A percentile compares a stretch with the other conserved stretches of the same genome.
phyloP scores from a whole-genome alignment of 1,140 invertebrate species.

The Drosophila saltans region DNA sequence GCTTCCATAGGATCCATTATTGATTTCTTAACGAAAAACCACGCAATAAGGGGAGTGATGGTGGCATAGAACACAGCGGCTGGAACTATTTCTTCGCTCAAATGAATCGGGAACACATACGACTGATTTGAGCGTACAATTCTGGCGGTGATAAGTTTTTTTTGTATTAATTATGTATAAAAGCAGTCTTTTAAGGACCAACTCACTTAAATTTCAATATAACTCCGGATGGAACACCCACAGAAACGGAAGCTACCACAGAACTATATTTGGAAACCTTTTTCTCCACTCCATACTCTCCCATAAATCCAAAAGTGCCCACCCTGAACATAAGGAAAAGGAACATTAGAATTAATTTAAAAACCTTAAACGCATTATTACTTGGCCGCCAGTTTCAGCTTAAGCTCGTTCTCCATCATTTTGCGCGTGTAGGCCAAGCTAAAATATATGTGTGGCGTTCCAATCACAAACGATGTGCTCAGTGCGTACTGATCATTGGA shows the following conservation, averaged over 20 bases:
- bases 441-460: slow-evolving; percentile 91
- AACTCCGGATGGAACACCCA: slow-evolving; percentile 94
- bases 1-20: slow-evolving; percentile 94
- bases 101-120: slow-evolving; percentile 94
- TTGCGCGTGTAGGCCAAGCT: slow-evolving; percentile 90
- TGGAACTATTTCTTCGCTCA: slow-evolving; percentile 95
- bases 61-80: slow-evolving; percentile 97
- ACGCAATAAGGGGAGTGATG: slow-evolving; percentile 91
- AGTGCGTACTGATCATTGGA: slow-evolving; percentile 88
- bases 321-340: slow-evolving; percentile 85
- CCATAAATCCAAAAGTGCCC: slow-evolving; percentile 92
- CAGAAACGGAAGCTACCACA: slow-evolving; percentile 91
- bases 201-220: slow-evolving; percentile 93
- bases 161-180: neutral
- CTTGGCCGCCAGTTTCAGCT: slow-evolving; percentile 90
- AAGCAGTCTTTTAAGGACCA: neutral
- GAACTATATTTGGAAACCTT: slow-evolving; percentile 95
- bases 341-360: neutral
- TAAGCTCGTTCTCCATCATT: slow-evolving; percentile 90
- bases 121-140: slow-evolving; percentile 93
- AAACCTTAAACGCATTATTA: slow-evolving; percentile 83
- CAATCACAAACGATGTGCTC: slow-evolving; percentile 90
- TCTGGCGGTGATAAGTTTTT: slow-evolving; percentile 83
- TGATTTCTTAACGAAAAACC: slow-evolving; percentile 92
- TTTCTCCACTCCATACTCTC: slow-evolving; percentile 96